Evolutionary conservation across 2,113 vertebrate genomes (phyloP), one percentile per base, ranked within the genome.

Genomic region (Morphnarchus princeps): DNA sequence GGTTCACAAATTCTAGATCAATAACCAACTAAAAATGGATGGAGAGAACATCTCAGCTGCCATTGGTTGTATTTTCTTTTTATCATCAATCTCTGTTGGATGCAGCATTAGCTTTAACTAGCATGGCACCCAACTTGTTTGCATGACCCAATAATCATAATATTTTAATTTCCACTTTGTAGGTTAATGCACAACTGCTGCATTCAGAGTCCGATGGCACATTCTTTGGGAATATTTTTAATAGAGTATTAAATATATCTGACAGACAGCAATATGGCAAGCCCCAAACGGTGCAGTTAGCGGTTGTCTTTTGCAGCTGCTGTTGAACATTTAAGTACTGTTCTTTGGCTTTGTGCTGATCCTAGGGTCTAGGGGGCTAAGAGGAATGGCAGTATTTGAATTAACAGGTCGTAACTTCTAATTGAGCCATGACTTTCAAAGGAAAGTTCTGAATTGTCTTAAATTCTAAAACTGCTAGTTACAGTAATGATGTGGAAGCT

Each of bases 331-430:
- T 42, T 43, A 57, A 71, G 52, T 69, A 38, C 84, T 25, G 24
- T 73, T 78, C 84, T 95, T 74, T 87, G 96, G 93, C 92, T 67
- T 90, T 62, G 89, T 29, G 40, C 91, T 95, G 94, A 65, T 78
- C 42, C 66, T 52, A 6, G 65, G 55, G 55, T 69, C 62, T 88
- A 40, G 32, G 58, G 28, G 80, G 32, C 80, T 81, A 77, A 90
- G 81, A 90, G 71, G 90, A 81, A 71, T 71, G 72, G 58, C 78
- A 83, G 34, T 72, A 45, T 92, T 96, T 83, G 90, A 91, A 74
- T 80, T 62, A 82, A 67, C 61, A 59, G 83, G 61, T 73, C 9
- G 1, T 58, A 55, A 52, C 79, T 89, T 89, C 82, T 88, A 70
- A 76, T 24, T 61, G 83, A 72, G 74, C 49, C 24, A 6, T 88